Percentiles rank a stretch among this genome's conserved stretches.
Evolutionary conservation across 2,888 invertebrate species (phyloP).

Genomic region (Eilema griseolum): DNA sequence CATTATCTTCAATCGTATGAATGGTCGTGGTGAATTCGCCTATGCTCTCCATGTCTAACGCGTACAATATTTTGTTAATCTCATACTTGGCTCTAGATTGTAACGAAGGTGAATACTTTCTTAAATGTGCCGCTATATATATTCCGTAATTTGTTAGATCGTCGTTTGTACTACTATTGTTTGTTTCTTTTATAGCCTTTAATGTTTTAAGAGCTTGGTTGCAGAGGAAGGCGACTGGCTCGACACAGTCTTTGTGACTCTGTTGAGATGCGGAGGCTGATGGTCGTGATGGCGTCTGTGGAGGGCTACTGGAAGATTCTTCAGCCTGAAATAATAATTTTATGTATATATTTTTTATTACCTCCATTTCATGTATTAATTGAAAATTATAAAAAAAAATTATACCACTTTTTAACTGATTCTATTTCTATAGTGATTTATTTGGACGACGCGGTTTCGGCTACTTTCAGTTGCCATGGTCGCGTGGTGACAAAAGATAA

Average conservation of each 20-base stretch:
- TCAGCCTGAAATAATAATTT: conserved; percentile 11
- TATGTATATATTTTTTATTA: too few species aligned
- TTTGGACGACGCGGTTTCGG: too few species aligned
- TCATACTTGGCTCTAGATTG: conserved; percentile 26
- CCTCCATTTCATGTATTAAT: too few species aligned
- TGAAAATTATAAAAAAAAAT: too few species aligned
- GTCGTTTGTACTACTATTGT: conserved; percentile 5
- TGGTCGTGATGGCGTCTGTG: not conserved
- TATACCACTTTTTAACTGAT: too few species aligned
- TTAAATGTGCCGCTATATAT: conserved; percentile 27
- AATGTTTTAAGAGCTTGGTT: conserved; percentile 21
- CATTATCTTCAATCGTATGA: not conserved
- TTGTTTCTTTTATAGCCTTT: conserved; percentile 14
- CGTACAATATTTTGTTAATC: conserved; percentile 28
- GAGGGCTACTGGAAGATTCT: conserved; percentile 15
- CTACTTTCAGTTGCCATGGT: too few species aligned
- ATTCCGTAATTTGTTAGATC: conserved; percentile 24
- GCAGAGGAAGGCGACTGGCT: conserved; percentile 5
- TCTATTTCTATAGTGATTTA: too few species aligned
- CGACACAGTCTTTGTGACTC: not conserved
- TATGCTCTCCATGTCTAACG: conserved; percentile 21
- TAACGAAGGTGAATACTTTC: conserved; percentile 20
- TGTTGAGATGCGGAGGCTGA: not conserved
- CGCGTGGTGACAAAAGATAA: too few species aligned
- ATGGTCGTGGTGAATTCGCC: conserved; percentile 5